Base-by-base conservation (phyloP, 30 jellyfish, hydroid and myxozoan genomes). In the Aurelia aurita complex sp. Pacific region DNA sequence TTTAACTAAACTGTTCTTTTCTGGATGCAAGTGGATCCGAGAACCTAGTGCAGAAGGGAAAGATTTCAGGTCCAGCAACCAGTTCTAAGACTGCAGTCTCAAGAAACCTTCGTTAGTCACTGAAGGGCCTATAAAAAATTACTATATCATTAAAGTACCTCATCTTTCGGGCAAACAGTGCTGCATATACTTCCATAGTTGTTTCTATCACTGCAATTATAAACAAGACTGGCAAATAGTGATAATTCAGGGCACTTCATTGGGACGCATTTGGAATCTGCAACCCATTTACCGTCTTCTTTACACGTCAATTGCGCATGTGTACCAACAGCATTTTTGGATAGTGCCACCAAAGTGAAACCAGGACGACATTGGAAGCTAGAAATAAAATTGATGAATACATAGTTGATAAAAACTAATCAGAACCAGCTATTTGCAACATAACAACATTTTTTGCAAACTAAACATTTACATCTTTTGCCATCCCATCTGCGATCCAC, bases 331-430 rank as follows among this genome's bases (percentile, higher is more conserved):
- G 71, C 85, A 13, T 85, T 61, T 6, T 80, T 40, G 14, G 87
- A 53, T 0, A 67, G 50, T 23, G 84, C 82, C 8, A 32, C 35
- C 67, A 79, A 75, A 5, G 54, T 23, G 83, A 64, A 80, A 46
- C 99, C 99, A 34, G 90, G 96, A 40, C n/a, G 43, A 81, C 99
- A 94, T 53, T 79, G 89, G 59, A 53, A 94, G 79, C 99, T 94
- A 38, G 50, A 15, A 57, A 72, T 70, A 15, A 40, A 40, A 40
- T 40, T 40, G 52, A 9, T 40, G 52, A 40, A 40, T 40, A 40
- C 0, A 2, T 40, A 40, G 52, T 38, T 38, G 5, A 38, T 38
- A 38, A 38, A 2, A 38, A 2, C 5, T 38, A 23, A 38, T 38
- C 5, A 38, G 5, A 38, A 38, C 5, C 50, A 38, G 5, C 50